Evolutionary conservation across 2,888 invertebrate species (phyloP).

Genomic region (Orthosia gothica): DNA sequence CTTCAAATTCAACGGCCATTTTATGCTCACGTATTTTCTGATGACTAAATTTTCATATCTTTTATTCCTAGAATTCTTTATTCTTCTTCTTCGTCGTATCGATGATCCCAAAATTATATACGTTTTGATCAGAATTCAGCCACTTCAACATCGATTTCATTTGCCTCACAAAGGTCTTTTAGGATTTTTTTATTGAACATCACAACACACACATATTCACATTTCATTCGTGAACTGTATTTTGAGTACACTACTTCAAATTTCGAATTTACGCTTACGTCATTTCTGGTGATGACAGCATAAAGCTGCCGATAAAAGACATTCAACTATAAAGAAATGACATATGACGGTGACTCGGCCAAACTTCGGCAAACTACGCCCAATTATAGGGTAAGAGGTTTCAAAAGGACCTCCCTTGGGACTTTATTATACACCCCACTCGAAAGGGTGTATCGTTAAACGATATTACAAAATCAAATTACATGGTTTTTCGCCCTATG

Average conservation of each 20-base stretch:
- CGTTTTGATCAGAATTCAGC: too few relatives aligned
- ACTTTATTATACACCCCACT: conserved; percentile 71
- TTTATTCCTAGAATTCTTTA: too few relatives aligned
- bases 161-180: too few relatives aligned
- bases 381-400: conserved; percentile 69
- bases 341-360: conserved; percentile 64
- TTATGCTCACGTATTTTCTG: conserved; percentile 21
- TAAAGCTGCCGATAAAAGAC: conserved; percentile 50
- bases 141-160: too few relatives aligned
- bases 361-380: conserved; percentile 56
- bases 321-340: conserved; percentile 70
- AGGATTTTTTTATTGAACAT: too few relatives aligned
- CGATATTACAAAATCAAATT: conserved; percentile 73
- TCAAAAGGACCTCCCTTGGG: conserved; percentile 69
- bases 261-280: conserved; percentile 11
- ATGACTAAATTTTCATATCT: too few relatives aligned
- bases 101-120: too few relatives aligned
- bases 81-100: too few relatives aligned
- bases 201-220: too few relatives aligned
- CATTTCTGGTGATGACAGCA: conserved; percentile 42
- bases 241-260: too few relatives aligned
- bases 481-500: conserved; percentile 71
- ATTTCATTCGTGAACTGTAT: too few relatives aligned
- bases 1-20: conserved; percentile 22
- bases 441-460: conserved; percentile 70